phyloP scores from a whole-genome alignment of 1,140 invertebrate species.

The Megathymus violae region DNA sequence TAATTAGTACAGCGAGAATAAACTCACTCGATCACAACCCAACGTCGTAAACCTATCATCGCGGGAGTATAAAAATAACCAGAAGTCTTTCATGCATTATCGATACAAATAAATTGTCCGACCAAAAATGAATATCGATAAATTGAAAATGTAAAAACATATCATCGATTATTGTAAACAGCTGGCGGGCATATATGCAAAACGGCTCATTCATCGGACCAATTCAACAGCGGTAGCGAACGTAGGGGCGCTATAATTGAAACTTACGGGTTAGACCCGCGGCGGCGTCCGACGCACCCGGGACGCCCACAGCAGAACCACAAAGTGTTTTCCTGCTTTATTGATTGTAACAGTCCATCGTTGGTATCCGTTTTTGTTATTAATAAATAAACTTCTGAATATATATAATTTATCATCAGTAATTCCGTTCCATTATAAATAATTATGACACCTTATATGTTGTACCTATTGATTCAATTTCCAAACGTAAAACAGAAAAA shows the following conservation, averaged over 20 bases:
- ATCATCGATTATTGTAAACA: constrained; percentile 81
- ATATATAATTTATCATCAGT: not conserved
- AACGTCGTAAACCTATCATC: constrained; percentile 67
- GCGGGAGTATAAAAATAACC: constrained; percentile 66
- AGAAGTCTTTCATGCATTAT: constrained; percentile 76
- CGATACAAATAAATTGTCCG: constrained; percentile 78
- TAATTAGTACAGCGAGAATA: constrained; percentile 55
- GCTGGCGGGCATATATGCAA: constrained; percentile 80
- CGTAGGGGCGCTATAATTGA: constrained; percentile 61
- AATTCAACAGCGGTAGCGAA: constrained; percentile 77
- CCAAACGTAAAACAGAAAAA: no score
- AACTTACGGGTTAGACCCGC: constrained; percentile 55
- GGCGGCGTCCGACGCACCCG: constrained; percentile 10
- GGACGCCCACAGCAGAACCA: constrained; percentile 20
- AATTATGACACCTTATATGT: no score
- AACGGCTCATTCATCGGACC: constrained; percentile 69
- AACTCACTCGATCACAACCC: constrained; percentile 45
- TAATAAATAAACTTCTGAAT: not conserved
- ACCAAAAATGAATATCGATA: constrained; percentile 76
- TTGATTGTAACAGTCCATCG: constrained; percentile 18
- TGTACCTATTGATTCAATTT: no score
- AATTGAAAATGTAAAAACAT: constrained; percentile 83
- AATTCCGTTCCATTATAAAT: no score
- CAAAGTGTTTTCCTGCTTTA: constrained; percentile 13
- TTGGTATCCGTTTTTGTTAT: constrained; percentile 3